phyloP scores from a whole-genome alignment of 2,888 invertebrate species.

The Sericinus montela region DNA sequence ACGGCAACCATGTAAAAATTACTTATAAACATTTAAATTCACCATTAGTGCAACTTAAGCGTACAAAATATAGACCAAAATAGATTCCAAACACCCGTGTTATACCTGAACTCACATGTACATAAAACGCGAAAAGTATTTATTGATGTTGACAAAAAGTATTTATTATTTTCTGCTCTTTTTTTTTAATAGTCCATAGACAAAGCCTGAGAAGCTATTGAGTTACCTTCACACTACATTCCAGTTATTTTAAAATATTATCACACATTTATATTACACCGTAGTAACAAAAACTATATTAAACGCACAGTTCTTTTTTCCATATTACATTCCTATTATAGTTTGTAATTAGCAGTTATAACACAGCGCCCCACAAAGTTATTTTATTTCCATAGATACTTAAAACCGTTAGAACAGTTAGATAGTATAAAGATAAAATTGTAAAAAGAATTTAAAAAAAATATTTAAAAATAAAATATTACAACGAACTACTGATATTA shows the following conservation, averaged over 20 bases:
- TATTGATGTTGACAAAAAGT: constrained; percentile 51
- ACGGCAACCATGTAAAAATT: constrained; percentile 25
- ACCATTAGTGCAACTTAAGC: constrained; percentile 66
- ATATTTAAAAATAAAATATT: constrained; percentile 45
- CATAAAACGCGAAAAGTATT: constrained; percentile 53
- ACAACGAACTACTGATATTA: constrained; percentile 68
- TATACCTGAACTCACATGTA: constrained; percentile 48
- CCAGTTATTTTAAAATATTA: constrained; percentile 36
- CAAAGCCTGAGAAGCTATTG: constrained; percentile 71
- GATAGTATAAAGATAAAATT: constrained; percentile 53
- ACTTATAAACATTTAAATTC: constrained; percentile 36
- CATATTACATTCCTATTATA: constrained; percentile 44
- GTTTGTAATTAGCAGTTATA: constrained; percentile 33
- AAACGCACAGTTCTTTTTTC: constrained; percentile 43
- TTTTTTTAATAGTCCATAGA: constrained; percentile 38
- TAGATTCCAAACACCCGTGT: constrained; percentile 56
- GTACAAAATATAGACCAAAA: constrained; percentile 77
- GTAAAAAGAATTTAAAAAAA: constrained; percentile 37
- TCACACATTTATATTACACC: constrained; percentile 24
- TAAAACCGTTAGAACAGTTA: constrained; percentile 49
- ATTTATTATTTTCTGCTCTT: constrained; percentile 38
- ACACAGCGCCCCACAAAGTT: constrained; percentile 25
- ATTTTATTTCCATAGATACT: constrained; percentile 41
- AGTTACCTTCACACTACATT: constrained; percentile 60
- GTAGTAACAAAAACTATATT: constrained; percentile 25